Base-by-base conservation (phyloP, 2,113 vertebrate species). In the Melanerpes formicivorus region DNA sequence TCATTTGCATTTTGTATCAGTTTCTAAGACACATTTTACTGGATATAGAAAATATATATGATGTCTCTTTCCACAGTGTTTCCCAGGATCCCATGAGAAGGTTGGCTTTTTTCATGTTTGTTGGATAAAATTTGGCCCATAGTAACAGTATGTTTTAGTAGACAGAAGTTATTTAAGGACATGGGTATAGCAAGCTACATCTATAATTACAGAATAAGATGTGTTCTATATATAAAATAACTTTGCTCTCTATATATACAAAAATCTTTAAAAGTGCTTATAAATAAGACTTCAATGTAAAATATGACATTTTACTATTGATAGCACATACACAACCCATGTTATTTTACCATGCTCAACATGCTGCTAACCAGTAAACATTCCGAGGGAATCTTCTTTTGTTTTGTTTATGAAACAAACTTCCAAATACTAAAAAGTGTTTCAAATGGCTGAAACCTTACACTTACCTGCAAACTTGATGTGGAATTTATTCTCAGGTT, bases 401-500 rank as follows among this genome's bases (percentile, higher is more conserved):
- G 30, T 46, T 60, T 13, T 54, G 13, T 11, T 84, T 12, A 32
- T 32, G 22, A 60, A 91, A 58, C 10, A 32, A 91, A 54, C 29
- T 69, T 26, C 37, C 29, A 78, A 34, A 65, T 84, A 54, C 17
- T 7, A 70, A 44, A 1, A 11, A n/a, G 11, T 48, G 32, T 42
- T 90, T 87, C 30, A 63, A 69, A 65, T 69, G 11, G 29, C 37
- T 64, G 34, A 42, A 73, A 2, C 56, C 19, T 74, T 42, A 65
- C 15, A 58, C 98, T 98, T 96, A 99, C 99, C 99, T 97, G 99
- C 99, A 98, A 99, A 99, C 96, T 99, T 99, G 69, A 99, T 99
- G 95, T 99, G 99, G 88, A 99, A 99, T 97, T 99, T 99, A 92
- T 99, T 99, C 96, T 99, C 99, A 48, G 99, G 99, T 95, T 99